Evolutionary conservation across 2,888 invertebrate species (phyloP), one percentile per base, ranked within the genome.

Genomic region (Acanthacorydalis orientalis): DNA sequence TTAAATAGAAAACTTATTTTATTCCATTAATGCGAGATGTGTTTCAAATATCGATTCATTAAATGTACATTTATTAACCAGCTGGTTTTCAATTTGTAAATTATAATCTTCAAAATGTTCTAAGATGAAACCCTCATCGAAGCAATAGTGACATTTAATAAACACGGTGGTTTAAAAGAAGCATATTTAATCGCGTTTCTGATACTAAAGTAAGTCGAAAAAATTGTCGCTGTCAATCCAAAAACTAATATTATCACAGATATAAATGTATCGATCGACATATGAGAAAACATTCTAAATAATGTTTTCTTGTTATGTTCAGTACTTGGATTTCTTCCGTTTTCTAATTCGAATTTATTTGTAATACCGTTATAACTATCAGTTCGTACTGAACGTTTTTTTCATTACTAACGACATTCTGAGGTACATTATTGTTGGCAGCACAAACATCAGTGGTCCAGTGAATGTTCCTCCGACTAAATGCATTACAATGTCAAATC

Each of bases 401-500:
- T 82, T 67, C 44, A 69, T 68, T 46, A 74, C 65, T n/a, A n/a
- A n/a, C n/a, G n/a, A n/a, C 9, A 86, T 75, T 60, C 77, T 80
- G 0, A 81, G 67, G 61, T 89, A 90, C 57, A 91, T 78, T 39
- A 90, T 55, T 0, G 90, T 85, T 0, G 91, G 91, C 49, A 87
- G 74, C 50, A 92, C 75, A 54, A 90, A 91, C 56, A 89, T 82
- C 10, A 90, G 65, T 0, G 90, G 84, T 0, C 88, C 86, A 0
- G 83, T 83, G 4, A 91, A 70, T 0, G 86, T 82, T 4, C 88
- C 89, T 1, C 92, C 91, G 9, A 91, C 78, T 1, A 91, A 67
- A 2, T 87, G 80, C 80, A 91, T 83, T 10, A 91, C 82, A 15
- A 88, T 69, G 57, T 90, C 89, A 59, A 92, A 90, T 52, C 82